These are phyloP conservation scores for Takifugu bimaculatus DNA, from an alignment of 2,113 vertebrate genomes.

Conservation along the genomic window DNA sequence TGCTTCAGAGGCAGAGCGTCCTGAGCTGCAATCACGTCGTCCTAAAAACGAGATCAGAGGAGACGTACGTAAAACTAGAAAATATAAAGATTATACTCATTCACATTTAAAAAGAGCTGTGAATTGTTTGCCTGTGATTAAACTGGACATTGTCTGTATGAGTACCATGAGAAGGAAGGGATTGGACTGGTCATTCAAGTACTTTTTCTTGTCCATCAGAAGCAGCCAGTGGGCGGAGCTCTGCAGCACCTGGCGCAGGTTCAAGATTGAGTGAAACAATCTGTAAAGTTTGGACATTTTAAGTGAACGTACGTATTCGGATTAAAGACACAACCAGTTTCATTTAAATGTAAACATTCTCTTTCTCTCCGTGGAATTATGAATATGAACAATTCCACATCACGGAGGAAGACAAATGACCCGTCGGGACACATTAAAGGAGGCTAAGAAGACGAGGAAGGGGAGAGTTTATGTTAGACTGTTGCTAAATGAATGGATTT, in stretches of 20 bases:
- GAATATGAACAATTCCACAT: background rate
- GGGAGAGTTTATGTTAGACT: conserved; percentile 12
- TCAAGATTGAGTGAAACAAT: conserved; percentile 83
- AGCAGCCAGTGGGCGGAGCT: conserved; percentile 84
- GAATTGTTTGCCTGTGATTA: too few species aligned
- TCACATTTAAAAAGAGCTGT: too few species aligned
- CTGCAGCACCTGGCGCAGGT: conserved; percentile 81
- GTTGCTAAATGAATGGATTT: conserved; percentile 28
- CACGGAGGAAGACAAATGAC: background rate
- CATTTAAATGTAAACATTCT: too few species aligned
- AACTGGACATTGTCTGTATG: too few species aligned
- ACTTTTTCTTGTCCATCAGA: conserved; percentile 81
- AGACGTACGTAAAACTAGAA: background rate
- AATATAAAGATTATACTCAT: background rate
- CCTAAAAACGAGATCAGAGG: conserved; percentile 62
- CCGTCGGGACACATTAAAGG: background rate
- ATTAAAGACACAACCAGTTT: too few species aligned
- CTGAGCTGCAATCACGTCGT: conserved; percentile 80
- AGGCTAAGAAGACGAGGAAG: background rate
- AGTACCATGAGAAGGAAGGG: conserved; percentile 82
- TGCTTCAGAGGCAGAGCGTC: conserved; percentile 82
- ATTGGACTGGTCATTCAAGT: conserved; percentile 71
- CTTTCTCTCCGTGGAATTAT: background rate
- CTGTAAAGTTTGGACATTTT: conserved; percentile 57
- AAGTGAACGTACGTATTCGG: too few species aligned